Evolutionary conservation across 2,888 invertebrate species (phyloP), one percentile per base, ranked within the genome.

Genomic region (Leptinotarsa haldemani): DNA sequence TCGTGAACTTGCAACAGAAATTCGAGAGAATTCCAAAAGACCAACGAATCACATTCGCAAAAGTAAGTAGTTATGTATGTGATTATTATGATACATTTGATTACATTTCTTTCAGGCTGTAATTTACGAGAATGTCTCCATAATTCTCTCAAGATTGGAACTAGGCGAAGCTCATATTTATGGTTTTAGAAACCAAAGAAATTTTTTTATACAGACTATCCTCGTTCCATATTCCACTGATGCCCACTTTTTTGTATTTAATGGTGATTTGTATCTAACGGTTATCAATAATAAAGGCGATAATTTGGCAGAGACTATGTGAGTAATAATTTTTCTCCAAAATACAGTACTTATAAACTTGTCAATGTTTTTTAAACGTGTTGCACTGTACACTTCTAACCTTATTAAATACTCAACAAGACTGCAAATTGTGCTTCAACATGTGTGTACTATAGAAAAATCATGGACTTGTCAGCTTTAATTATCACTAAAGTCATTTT

Each of bases 171-270:
- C 71, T 12, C 61, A 74, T 25, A 71, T 78, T 12, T 78, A 77
- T 48, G 61, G 65, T 18, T 73, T 71, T 20, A 61, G 40, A 25
- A 61, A 65, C n/a, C 67, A 47, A 61, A 48, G 15, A 9, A 58
- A 61, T 40, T 53, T 30, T 56, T 74, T 76, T 50, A 69, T 83
- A 30, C 83, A 83, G 75, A 77, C 74, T 40, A 77, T 84, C 18
- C 70, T 52, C n/a, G 69, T 78, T 9, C 74, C 75, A 12, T 61
- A 74, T 61, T 70, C 79, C 50, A 74, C 73, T 5, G 84, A 84
- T 77, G 83, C 80, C 15, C 74, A 69, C 40, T 83, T 86, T 66
- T 85, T 86, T 76, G 72, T 77, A 22, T 83, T 82, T 40, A 74
- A 78, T 58, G 74, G 77, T 65, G 70, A 79, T 70, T 75, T 82